Percentiles rank a stretch among this genome's conserved stretches.
Evolutionary conservation across 2,888 invertebrate genomes (phyloP).

Genomic region (Campaea margaritaria): DNA sequence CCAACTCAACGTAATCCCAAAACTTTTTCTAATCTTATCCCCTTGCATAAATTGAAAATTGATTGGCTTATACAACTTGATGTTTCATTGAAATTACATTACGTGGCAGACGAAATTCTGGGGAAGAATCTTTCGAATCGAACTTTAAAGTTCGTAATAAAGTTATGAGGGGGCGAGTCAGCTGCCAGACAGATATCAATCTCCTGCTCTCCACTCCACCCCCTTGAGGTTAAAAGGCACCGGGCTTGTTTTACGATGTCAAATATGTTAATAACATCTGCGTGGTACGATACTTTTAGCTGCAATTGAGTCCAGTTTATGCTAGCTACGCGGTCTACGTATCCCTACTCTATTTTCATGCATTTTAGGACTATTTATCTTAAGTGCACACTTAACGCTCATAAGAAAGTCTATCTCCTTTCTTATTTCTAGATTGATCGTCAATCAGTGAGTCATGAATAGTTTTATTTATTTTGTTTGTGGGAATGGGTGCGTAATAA

Average conservation of each 20-base stretch:
- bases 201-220: conserved; percentile 13
- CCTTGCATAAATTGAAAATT: conserved; percentile 12
- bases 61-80: conserved; percentile 1
- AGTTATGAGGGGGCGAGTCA: conserved; percentile 20
- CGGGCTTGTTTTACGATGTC: conserved; percentile 6
- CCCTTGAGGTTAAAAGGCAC: conserved; percentile 3
- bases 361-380: too few relatives aligned
- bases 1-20: not conserved
- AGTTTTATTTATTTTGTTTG: too few relatives aligned
- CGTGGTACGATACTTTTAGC: too few relatives aligned
- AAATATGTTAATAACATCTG: not conserved
- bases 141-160: conserved; percentile 20
- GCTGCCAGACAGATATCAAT: conserved; percentile 26
- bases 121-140: conserved; percentile 8
- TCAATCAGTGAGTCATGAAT: too few relatives aligned
- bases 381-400: too few relatives aligned
- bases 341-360: too few relatives aligned
- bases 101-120: conserved; percentile 9
- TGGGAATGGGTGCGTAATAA: too few relatives aligned
- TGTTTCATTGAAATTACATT: conserved; percentile 2
- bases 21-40: conserved; percentile 4
- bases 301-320: too few relatives aligned
- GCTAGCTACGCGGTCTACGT: too few relatives aligned
- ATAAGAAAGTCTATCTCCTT: too few relatives aligned
- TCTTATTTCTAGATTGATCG: too few relatives aligned